Evolutionary conservation across 2,113 vertebrate genomes (phyloP), one percentile per base, ranked within the genome.

Genomic region (Lynx canadensis): DNA sequence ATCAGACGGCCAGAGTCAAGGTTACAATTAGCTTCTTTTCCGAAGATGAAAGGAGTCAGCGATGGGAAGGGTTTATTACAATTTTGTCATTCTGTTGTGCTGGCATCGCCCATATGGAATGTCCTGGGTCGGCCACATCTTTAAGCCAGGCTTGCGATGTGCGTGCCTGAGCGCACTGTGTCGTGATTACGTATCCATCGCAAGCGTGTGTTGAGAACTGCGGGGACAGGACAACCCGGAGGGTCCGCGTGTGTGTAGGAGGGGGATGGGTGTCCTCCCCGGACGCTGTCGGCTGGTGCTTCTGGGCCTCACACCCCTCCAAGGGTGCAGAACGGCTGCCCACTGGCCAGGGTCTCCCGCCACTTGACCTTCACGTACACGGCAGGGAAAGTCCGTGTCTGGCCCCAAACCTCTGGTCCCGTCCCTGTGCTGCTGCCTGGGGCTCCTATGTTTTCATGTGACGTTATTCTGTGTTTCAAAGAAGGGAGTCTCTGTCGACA

Each of bases 341-440:
- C 10, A 1, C 15, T 8, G 2, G 3, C 48, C 45, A 12, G 65
- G 18, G 14, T 1, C 0, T 27, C 31, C 8, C 5, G 0, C 7
- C 25, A 0, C 1, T 3, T 16, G 33, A 7, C 41, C 50, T n/a
- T 52, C 21, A 15, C 13, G 4, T n/a, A 13, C 7, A 14, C 1
- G 3, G n/a, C 2, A 14, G 27, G 16, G 0, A 6, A 69, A 10
- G 4, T 4, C 38, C 36, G 11, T 0, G 0, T 52, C 29, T 45
- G 45, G 21, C 41, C 29, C 52, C 9, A 7, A 21, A 18, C n/a
- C 33, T 52, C 81, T 18, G 45, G 14, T 8, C 16, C 29, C 79
- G 0, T 12, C 7, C 18, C 0, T 4, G 8, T 5, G 23, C 45
- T 21, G 23, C 33, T 2, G 25, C 1, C 2, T 50, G 38, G 1